Percentiles rank a stretch among this genome's conserved stretches.
Conservation (phyloP, 1,140 invertebrate genomes). For the Phthorimaea operculella region DNA sequence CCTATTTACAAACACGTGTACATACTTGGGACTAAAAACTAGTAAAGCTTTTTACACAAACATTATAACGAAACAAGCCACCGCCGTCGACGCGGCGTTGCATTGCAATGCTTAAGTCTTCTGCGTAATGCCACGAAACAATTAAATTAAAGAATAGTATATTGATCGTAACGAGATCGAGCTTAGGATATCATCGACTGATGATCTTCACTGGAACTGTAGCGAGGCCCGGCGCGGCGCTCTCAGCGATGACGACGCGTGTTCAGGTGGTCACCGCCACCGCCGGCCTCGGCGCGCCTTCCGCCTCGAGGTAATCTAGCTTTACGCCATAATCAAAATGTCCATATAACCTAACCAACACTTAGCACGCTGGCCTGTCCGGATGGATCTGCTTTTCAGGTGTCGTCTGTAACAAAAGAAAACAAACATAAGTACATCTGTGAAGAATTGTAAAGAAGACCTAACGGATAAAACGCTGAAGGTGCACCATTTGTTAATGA, state of each 20-base stretch:
- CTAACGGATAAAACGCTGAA: too few species aligned
- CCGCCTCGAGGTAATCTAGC: constrained; percentile 46
- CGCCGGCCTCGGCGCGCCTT: constrained; percentile 11
- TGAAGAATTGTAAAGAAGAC: too few species aligned
- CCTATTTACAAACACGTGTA: constrained; percentile 58
- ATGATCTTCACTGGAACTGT: constrained; percentile 57
- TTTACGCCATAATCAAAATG: constrained; percentile 50
- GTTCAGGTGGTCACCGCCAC: constrained; percentile 11
- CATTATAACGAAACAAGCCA: constrained; percentile 54
- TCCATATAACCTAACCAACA: constrained; percentile 39
- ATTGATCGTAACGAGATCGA: constrained; percentile 66
- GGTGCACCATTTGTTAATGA: constrained; percentile 13
- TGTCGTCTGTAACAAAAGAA: constrained; percentile 64
- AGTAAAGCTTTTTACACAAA: constrained; percentile 67
- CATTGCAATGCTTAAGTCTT: constrained; percentile 61
- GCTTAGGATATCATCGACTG: constrained; percentile 61
- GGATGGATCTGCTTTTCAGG: constrained; percentile 62
- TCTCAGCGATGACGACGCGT: neutral
- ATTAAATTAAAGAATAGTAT: constrained; percentile 47
- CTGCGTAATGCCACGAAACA: constrained; percentile 61
- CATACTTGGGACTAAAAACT: constrained; percentile 51
- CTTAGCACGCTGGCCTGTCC: constrained; percentile 61
- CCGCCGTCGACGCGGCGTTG: constrained; percentile 30
- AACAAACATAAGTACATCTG: constrained; percentile 21
- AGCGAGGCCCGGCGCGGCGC: constrained; percentile 20